A percentile compares a stretch with the other conserved stretches of the same genome.
These are phyloP conservation scores for Naso thynnoides DNA, from an alignment of 2,797 vertebrate genomes.

Conservation along the genomic window DNA sequence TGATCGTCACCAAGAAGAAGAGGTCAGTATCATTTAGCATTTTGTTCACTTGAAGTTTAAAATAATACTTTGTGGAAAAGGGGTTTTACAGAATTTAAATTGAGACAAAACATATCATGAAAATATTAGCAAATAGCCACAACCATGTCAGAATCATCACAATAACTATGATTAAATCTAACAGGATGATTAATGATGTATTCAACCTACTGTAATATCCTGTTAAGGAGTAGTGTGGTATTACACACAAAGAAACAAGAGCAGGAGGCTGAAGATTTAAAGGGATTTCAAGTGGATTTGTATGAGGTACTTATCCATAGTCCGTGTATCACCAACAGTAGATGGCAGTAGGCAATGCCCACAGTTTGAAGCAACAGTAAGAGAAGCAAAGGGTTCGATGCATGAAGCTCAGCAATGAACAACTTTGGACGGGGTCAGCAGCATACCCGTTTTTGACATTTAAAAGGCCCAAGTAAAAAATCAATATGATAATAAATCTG, in stretches of 20 bases:
- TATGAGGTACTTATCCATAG: too few species aligned
- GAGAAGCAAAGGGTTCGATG: too few species aligned
- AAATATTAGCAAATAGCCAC: slow-evolving; percentile 4
- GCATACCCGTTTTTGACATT: too few species aligned
- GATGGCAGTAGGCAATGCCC: too few species aligned
- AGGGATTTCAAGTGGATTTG: too few species aligned
- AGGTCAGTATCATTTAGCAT: slow-evolving; percentile 80
- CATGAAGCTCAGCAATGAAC: too few species aligned
- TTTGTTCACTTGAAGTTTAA: background rate
- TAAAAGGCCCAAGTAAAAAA: too few species aligned
- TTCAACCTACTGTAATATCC: background rate
- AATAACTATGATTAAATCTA: background rate
- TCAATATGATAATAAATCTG: too few species aligned
- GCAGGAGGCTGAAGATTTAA: background rate
- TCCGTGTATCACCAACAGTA: too few species aligned
- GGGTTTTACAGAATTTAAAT: background rate
- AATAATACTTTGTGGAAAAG: background rate
- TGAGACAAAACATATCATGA: background rate
- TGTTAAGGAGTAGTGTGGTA: background rate
- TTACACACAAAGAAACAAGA: background rate
- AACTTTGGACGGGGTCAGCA: too few species aligned
- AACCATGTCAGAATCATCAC: too few species aligned
- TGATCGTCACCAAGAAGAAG: slow-evolving; percentile 95
- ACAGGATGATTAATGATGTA: background rate
- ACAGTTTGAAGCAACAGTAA: too few species aligned